A percentile compares a stretch with the other conserved stretches of the same genome.
Conservation (phyloP, 2,888 invertebrate species). For the Tiliacea aurago region DNA sequence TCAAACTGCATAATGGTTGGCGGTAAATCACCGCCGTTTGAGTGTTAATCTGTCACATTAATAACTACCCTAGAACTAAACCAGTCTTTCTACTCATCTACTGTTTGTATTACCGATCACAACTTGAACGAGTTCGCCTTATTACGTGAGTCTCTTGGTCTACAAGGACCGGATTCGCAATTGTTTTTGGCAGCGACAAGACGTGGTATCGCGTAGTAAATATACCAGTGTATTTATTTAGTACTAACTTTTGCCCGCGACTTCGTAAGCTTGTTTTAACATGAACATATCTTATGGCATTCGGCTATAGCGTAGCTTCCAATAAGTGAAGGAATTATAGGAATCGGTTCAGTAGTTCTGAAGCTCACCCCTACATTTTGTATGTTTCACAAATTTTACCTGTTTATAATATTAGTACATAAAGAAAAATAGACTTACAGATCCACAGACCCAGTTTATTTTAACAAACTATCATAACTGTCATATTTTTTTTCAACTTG, state of each 20-base stretch:
- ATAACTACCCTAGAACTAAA: constrained; percentile 48
- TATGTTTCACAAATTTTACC: too few species aligned
- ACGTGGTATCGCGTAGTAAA: background rate
- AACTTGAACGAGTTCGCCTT: constrained; percentile 21
- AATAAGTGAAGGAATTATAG: too few species aligned
- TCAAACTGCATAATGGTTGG: constrained; percentile 29
- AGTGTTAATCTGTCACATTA: constrained; percentile 57
- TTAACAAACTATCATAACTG: background rate
- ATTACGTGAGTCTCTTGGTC: constrained; percentile 32
- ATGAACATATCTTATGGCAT: too few species aligned
- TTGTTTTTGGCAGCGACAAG: constrained; percentile 14
- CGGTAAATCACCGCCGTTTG: constrained; percentile 43
- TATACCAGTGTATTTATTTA: background rate
- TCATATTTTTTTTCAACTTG: background rate
- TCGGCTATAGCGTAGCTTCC: too few species aligned
- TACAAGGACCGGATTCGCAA: constrained; percentile 22
- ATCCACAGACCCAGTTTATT: background rate
- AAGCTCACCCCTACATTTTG: background rate
- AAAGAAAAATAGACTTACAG: background rate
- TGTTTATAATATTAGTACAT: too few species aligned
- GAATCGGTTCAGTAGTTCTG: background rate
- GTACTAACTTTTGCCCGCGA: background rate
- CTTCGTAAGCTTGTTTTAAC: too few species aligned
- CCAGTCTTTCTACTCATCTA: constrained; percentile 29
- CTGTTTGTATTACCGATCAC: constrained; percentile 29